Percentiles rank a stretch among this genome's conserved stretches.
Conservation (phyloP, 2,797 vertebrate genomes). For the Mus minutoides region DNA sequence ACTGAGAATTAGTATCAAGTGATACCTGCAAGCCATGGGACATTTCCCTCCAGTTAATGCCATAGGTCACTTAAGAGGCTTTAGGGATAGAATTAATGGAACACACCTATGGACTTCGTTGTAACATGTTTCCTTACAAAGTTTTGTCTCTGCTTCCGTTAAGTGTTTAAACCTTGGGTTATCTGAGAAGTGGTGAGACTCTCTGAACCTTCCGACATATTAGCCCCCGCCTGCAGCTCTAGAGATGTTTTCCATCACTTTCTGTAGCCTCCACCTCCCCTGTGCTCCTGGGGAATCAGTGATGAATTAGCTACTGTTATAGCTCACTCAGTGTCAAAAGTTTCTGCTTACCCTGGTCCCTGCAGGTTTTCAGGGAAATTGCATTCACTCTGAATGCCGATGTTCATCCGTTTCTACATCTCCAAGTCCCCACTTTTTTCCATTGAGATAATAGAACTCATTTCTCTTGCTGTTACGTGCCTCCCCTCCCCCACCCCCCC, state of each 20-base stretch:
- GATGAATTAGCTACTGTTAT: constrained; percentile 16
- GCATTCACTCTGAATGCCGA: not conserved
- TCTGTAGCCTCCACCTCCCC: not conserved
- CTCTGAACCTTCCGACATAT: not conserved
- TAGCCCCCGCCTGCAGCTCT: not conserved
- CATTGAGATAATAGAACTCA: not conserved
- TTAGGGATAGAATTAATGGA: not conserved
- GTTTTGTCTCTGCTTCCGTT: not conserved
- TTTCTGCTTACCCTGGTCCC: not conserved
- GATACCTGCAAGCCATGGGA: not conserved
- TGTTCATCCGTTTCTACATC: not conserved
- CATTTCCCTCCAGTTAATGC: not conserved
- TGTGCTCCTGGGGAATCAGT: not conserved
- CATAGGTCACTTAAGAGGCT: not conserved
- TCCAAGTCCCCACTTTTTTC: not conserved
- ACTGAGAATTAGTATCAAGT: not conserved
- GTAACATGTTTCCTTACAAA: not conserved
- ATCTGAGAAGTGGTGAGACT: not conserved
- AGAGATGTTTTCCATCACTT: not conserved
- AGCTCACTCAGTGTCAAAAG: constrained; percentile 40
- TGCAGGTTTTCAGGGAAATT: constrained; percentile 18
- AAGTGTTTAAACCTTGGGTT: not conserved
- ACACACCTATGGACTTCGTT: not conserved
- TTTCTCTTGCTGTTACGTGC: not conserved
- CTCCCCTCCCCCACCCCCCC: not conserved